Percentiles rank a stretch among this genome's conserved stretches.
Evolutionary conservation across 2,113 vertebrate species (phyloP).

Genomic region (Salvelinus namaycush): DNA sequence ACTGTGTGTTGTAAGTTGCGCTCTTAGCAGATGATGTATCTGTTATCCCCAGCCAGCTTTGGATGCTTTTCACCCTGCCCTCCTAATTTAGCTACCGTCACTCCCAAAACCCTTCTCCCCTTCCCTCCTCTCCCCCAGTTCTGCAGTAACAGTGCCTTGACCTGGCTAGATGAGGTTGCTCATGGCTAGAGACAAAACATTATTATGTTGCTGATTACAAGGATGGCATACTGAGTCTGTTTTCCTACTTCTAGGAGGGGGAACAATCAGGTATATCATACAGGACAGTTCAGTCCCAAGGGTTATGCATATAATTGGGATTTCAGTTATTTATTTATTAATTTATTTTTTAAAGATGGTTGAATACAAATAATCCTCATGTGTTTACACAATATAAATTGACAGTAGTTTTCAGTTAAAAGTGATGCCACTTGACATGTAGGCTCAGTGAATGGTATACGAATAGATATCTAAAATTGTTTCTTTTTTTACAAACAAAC

Average conservation of each 20-base stretch:
- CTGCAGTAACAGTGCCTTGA: slow-evolving; percentile 12
- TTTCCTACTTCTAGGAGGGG: too few relatives aligned
- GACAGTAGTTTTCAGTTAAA: not conserved
- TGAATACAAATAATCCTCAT: not conserved
- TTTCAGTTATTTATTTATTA: not conserved
- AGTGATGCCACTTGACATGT: not conserved
- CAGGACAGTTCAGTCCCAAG: not conserved
- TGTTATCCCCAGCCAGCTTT: slow-evolving; percentile 53
- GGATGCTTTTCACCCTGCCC: slow-evolving; percentile 61
- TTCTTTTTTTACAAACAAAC: not conserved
- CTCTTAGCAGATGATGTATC: slow-evolving; percentile 40
- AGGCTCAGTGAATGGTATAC: not conserved
- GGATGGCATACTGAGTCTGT: too few relatives aligned
- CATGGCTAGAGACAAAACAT: not conserved
- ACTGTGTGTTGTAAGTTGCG: slow-evolving; percentile 78
- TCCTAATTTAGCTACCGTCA: slow-evolving; percentile 7
- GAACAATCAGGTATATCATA: not conserved
- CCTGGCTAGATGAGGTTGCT: not conserved
- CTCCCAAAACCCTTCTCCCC: slow-evolving; percentile 51
- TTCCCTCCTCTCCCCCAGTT: slow-evolving; percentile 65
- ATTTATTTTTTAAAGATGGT: not conserved
- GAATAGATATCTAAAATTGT: not conserved
- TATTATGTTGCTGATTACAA: not conserved
- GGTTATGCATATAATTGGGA: not conserved
- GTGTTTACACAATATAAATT: not conserved